These are phyloP conservation scores for Acheta domesticus DNA, from an alignment of 2,888 invertebrate genomes.

Conservation along the genomic window DNA sequence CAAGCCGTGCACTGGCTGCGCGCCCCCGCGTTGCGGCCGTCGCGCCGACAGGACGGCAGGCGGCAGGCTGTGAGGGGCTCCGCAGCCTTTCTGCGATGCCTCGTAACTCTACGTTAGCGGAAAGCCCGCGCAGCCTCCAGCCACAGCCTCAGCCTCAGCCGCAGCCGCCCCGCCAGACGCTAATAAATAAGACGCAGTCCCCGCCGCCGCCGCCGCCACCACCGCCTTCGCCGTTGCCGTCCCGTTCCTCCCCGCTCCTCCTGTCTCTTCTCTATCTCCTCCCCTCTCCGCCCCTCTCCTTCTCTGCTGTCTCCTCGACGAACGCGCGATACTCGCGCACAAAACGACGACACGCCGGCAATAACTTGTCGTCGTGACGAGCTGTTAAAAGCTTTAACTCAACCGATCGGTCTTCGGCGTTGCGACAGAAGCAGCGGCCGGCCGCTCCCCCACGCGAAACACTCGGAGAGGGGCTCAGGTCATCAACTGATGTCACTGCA, in stretches of 20 bases:
- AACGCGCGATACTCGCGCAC: neutral
- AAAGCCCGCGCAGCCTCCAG: neutral
- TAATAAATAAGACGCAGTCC: neutral
- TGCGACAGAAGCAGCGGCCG: neutral
- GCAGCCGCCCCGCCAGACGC: neutral
- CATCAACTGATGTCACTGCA: no score
- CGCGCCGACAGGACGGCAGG: neutral
- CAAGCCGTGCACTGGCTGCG: neutral
- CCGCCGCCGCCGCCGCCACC: neutral
- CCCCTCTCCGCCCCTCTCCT: no score
- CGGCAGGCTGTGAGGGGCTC: neutral
- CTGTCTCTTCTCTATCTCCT: no score
- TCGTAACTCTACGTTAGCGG: neutral
- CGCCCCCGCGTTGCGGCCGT: neutral
- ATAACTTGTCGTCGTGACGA: conserved; percentile 18
- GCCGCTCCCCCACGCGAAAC: neutral
- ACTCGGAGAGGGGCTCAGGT: no score
- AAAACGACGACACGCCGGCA: neutral
- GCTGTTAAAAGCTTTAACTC: conserved; percentile 18
- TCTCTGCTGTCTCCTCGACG: no score
- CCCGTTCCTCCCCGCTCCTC: no score
- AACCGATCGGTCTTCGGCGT: conserved; percentile 5
- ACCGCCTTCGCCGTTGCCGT: no score
- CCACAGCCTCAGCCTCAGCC: neutral
- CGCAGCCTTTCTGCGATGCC: neutral